A percentile compares a stretch with the other conserved stretches of the same genome.
Conservation (phyloP, 2,888 invertebrate genomes). For the Phoenoteleia sp. region DNA sequence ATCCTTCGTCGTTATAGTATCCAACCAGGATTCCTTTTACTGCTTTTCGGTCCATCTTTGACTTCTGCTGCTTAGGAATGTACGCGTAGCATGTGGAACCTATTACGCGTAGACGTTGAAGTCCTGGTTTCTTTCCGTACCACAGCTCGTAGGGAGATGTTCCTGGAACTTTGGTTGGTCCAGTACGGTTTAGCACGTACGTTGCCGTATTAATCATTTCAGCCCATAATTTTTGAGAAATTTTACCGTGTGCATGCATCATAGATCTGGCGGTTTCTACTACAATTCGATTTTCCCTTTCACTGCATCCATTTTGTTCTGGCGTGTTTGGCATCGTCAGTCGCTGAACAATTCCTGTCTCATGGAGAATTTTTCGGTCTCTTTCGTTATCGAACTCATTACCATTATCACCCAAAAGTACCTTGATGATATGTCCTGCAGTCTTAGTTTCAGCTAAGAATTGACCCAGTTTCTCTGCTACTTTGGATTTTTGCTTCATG, state of each 20-base stretch:
- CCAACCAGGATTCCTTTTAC: slow-evolving; percentile 74
- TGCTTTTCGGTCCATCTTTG: slow-evolving; percentile 77
- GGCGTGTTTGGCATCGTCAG: slow-evolving; percentile 47
- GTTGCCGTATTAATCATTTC: slow-evolving; percentile 73
- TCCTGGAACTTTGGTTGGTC: slow-evolving; percentile 72
- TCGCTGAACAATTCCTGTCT: slow-evolving; percentile 45
- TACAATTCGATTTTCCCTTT: slow-evolving; percentile 38
- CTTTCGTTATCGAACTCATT: slow-evolving; percentile 48
- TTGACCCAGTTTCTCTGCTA: slow-evolving; percentile 38
- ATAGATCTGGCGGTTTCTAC: slow-evolving; percentile 39
- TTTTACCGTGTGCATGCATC: slow-evolving; percentile 49
- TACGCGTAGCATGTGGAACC: slow-evolving; percentile 74
- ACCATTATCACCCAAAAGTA: slow-evolving; percentile 39
- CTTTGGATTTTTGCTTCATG: slow-evolving; percentile 67
- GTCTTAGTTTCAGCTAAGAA: slow-evolving; percentile 70
- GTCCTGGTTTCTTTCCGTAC: slow-evolving; percentile 72
- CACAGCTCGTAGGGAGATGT: slow-evolving; percentile 77
- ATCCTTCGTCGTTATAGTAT: slow-evolving; percentile 45
- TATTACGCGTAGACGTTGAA: slow-evolving; percentile 75
- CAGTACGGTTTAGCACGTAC: slow-evolving; percentile 75
- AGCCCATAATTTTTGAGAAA: slow-evolving; percentile 74
- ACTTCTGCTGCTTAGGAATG: slow-evolving; percentile 74
- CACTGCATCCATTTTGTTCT: slow-evolving; percentile 45
- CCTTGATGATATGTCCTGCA: slow-evolving; percentile 43
- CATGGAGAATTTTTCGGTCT: slow-evolving; percentile 17